phyloP scores from a whole-genome alignment of 2,113 vertebrate species.

The Odontesthes bonariensis region DNA sequence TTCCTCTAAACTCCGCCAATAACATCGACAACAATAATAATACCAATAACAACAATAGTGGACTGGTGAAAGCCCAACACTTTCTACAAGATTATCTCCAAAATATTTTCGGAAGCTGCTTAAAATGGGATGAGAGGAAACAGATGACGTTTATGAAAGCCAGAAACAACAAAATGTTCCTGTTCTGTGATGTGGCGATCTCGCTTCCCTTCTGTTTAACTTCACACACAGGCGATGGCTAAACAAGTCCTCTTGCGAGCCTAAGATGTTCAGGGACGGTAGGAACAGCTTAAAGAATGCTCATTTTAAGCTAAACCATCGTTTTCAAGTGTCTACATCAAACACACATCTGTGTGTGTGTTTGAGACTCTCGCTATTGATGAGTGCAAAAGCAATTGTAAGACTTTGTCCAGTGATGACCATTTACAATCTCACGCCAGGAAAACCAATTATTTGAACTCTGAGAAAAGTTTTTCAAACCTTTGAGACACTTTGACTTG shows the following conservation, averaged over 20 bases:
- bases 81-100: constrained; percentile 36
- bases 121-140: constrained; percentile 56
- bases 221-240: constrained; percentile 52
- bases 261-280: constrained; percentile 52
- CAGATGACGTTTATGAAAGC: constrained; percentile 64
- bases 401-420: constrained; percentile 36
- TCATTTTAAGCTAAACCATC: constrained; percentile 49
- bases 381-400: constrained; percentile 32
- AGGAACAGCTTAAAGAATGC: constrained; percentile 58
- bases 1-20: too few relatives aligned
- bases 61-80: constrained; percentile 7
- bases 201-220: constrained; percentile 56
- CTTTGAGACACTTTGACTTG: constrained; percentile 12
- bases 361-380: constrained; percentile 38
- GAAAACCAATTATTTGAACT: constrained; percentile 31
- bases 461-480: constrained; percentile 9
- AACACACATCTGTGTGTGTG: constrained; percentile 24
- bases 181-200: constrained; percentile 59
- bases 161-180: constrained; percentile 55
- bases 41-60: constrained; percentile 1
- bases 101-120: constrained; percentile 47
- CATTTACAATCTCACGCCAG: constrained; percentile 12
- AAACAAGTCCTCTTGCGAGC: constrained; percentile 44
- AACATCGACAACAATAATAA: neutral
- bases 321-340: constrained; percentile 43